phyloP scores from a whole-genome alignment of 2,113 vertebrate genomes.

The Mormoops blainvillei region DNA sequence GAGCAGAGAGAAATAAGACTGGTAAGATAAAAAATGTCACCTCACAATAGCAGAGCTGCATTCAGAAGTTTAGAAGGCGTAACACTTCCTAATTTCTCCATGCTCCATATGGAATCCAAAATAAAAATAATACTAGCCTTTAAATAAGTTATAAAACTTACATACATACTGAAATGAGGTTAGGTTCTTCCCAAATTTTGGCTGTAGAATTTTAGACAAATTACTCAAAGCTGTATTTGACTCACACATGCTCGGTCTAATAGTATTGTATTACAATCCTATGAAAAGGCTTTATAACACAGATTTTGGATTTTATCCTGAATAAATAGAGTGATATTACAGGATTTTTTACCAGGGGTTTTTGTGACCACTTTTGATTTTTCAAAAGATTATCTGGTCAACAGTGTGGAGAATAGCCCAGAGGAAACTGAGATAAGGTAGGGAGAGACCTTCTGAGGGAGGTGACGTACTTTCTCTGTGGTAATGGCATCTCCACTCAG shows the following conservation, averaged over 20 bases:
- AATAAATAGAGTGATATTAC: neutral
- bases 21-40: neutral
- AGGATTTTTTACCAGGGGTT: neutral
- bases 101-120: neutral
- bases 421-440: neutral
- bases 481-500: neutral
- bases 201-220: neutral
- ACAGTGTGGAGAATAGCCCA: neutral
- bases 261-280: neutral
- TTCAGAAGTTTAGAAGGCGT: neutral
- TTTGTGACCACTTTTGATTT: slow-evolving; percentile 28
- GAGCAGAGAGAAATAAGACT: neutral
- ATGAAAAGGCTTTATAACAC: neutral
- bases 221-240: neutral
- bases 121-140: neutral
- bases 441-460: neutral
- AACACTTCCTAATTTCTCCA: neutral
- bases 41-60: neutral
- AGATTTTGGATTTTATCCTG: neutral
- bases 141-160: neutral
- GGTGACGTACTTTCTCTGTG: neutral
- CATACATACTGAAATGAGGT: neutral
- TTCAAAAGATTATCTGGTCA: slow-evolving; percentile 21
- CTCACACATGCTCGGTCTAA: neutral
- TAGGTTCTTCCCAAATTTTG: neutral